Conservation (phyloP, 2,888 invertebrate species). For the Hemicrepidius hirtus region DNA sequence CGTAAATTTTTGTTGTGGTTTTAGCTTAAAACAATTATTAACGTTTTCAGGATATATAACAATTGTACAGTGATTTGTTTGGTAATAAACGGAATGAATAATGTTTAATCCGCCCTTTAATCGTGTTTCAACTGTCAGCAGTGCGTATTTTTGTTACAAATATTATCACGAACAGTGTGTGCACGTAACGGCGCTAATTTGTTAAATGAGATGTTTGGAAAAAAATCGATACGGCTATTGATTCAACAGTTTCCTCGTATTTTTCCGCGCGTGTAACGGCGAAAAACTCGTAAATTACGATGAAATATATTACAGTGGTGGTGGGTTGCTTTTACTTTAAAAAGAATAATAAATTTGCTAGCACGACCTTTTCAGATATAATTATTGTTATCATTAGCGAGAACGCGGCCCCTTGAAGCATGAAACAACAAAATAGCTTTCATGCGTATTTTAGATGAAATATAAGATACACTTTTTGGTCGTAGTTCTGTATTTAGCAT, state of each 20-base stretch:
- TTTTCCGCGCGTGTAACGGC: slow-evolving; percentile 19
- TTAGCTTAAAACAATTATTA: too few relatives aligned
- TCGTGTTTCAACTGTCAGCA: slow-evolving; percentile 23
- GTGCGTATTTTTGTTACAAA: slow-evolving; percentile 24
- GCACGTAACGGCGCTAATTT: slow-evolving; percentile 24
- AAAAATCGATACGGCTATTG: slow-evolving; percentile 13
- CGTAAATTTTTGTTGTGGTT: too few relatives aligned
- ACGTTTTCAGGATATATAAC: not conserved
- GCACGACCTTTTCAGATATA: slow-evolving; percentile 27
- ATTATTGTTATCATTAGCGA: slow-evolving; percentile 29
- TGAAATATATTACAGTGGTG: slow-evolving; percentile 6
- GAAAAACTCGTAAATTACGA: slow-evolving; percentile 21
- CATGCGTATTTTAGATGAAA: slow-evolving; percentile 5
- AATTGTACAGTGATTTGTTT: slow-evolving; percentile 7
- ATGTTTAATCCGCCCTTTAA: slow-evolving; percentile 8
- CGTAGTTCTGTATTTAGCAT: slow-evolving; percentile 8
- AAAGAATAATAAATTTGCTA: slow-evolving; percentile 23
- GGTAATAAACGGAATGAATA: slow-evolving; percentile 6
- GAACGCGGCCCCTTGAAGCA: slow-evolving; percentile 10
- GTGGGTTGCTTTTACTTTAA: slow-evolving; percentile 14
- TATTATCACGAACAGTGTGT: slow-evolving; percentile 26
- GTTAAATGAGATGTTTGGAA: slow-evolving; percentile 25
- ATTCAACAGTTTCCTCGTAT: slow-evolving; percentile 21
- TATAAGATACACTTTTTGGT: slow-evolving; percentile 11
- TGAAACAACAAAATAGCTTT: slow-evolving; percentile 11